These are phyloP conservation scores for Anguilla rostrata DNA, from an alignment of 2,113 vertebrate species.

Conservation along the genomic window DNA sequence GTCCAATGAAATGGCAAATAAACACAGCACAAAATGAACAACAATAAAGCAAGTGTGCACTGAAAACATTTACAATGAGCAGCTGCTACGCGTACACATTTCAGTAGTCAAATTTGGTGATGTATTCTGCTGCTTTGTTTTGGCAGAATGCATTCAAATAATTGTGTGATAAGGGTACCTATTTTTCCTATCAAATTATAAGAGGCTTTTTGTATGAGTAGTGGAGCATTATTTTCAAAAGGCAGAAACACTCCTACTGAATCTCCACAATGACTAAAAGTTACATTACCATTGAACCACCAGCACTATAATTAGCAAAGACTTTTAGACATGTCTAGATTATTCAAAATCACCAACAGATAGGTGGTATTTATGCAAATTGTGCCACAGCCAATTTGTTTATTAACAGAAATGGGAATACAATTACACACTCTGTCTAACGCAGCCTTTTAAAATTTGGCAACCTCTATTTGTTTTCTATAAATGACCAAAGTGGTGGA, in stretches of 20 bases:
- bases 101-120: not conserved
- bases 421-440: slow-evolving; percentile 6
- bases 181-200: not conserved
- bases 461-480: not conserved
- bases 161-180: not conserved
- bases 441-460: not conserved
- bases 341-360: slow-evolving; percentile 11
- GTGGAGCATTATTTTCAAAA: not conserved
- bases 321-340: slow-evolving; percentile 22
- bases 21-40: not conserved
- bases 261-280: not conserved
- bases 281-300: slow-evolving; percentile 4
- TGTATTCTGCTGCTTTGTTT: not conserved
- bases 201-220: not conserved
- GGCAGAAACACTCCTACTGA: not conserved
- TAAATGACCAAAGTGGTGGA: not conserved
- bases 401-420: slow-evolving; percentile 20
- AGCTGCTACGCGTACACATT: slow-evolving; percentile 6
- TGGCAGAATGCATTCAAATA: not conserved
- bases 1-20: not conserved
- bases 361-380: slow-evolving; percentile 23
- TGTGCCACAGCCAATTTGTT: slow-evolving; percentile 7
- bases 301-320: slow-evolving; percentile 5
- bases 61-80: not conserved
- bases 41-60: too few species aligned